A percentile compares a stretch with the other conserved stretches of the same genome.
Evolutionary conservation across 2,797 vertebrate genomes (phyloP).

Genomic region (Pyrrhura leucotis): DNA sequence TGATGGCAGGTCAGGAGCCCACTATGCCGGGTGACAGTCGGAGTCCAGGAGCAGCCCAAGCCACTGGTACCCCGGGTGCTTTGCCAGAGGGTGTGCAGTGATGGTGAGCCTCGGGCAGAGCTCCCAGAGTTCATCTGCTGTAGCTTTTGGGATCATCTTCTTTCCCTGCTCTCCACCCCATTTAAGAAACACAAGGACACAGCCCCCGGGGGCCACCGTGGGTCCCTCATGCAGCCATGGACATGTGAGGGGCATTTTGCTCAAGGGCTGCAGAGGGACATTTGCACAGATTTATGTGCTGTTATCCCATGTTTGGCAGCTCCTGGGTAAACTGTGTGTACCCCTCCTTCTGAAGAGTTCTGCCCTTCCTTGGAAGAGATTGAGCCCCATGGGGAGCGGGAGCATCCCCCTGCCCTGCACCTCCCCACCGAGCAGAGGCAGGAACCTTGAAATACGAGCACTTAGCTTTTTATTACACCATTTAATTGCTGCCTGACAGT

Average conservation of each 20-base stretch:
- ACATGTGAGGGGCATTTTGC: accelerated
- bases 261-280: not conserved
- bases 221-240: not conserved
- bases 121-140: not conserved
- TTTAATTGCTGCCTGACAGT: slow-evolving; percentile 71
- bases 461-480: slow-evolving; percentile 55
- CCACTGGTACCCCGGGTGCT: accelerated
- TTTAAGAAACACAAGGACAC: not conserved
- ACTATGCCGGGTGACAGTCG: accelerated
- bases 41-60: not conserved
- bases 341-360: not conserved
- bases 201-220: not conserved
- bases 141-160: not conserved
- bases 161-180: not conserved
- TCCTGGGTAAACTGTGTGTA: not conserved
- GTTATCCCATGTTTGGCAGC: not conserved
- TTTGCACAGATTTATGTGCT: not conserved
- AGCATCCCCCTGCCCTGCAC: not conserved
- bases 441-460: slow-evolving; percentile 35
- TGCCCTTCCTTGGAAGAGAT: not conserved
- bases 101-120: not conserved
- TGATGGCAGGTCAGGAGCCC: not conserved
- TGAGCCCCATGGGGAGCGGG: not conserved
- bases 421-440: not conserved
- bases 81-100: accelerated